Percentiles rank a stretch among this genome's conserved stretches.
Evolutionary conservation across 2,888 invertebrate genomes (phyloP).

Genomic region (Caenorhabditis drosophilae): DNA sequence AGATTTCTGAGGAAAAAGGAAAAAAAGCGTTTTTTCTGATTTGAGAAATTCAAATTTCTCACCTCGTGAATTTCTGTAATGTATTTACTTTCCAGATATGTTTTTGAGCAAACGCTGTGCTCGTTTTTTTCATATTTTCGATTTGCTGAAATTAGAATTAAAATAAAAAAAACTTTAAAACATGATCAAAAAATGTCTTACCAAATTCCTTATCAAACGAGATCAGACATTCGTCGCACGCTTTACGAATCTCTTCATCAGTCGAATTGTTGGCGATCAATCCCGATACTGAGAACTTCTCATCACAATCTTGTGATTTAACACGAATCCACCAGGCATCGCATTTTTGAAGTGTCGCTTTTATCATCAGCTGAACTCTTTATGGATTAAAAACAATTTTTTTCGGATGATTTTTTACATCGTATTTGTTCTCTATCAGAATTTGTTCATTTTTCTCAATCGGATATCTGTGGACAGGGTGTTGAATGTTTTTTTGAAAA

Average conservation of each 20-base stretch:
- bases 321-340: conserved; percentile 14
- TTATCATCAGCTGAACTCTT: conserved; percentile 15
- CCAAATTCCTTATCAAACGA: conserved; percentile 6
- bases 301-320: conserved; percentile 9
- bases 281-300: conserved; percentile 1
- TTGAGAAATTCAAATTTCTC: not conserved
- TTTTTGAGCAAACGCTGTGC: conserved; percentile 3
- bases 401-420: not conserved
- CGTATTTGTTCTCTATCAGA: conserved; percentile 1
- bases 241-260: conserved; percentile 8
- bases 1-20: conserved; percentile 6
- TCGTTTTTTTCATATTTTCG: not conserved
- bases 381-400: not conserved
- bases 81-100: conserved; percentile 5
- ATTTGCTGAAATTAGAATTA: conserved; percentile 1
- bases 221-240: conserved; percentile 14
- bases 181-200: not conserved
- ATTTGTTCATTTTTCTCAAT: conserved; percentile 12
- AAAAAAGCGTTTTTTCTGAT: too few relatives aligned
- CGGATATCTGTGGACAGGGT: conserved; percentile 7
- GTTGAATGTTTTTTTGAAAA: conserved; percentile 6
- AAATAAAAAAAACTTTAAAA: too few relatives aligned
- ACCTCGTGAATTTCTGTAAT: conserved; percentile 5
- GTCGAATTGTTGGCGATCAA: conserved; percentile 3
- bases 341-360: conserved; percentile 8